Evolutionary conservation across 2,888 invertebrate species (phyloP).

Genomic region (Tetragnatha montana): DNA sequence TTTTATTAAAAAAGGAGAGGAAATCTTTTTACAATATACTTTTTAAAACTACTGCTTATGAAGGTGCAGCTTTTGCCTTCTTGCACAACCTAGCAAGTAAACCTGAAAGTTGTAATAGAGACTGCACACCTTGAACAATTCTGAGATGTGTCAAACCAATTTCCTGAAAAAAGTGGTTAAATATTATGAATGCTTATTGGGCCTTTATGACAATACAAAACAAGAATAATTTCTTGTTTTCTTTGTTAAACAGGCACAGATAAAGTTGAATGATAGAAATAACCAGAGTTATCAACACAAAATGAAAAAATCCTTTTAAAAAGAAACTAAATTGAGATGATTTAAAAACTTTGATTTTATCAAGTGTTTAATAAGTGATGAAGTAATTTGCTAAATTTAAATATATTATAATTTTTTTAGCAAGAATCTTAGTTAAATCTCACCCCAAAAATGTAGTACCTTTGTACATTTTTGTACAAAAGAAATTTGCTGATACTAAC

Average conservation of each 20-base stretch:
- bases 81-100: conserved; percentile 88
- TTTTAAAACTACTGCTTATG: neutral
- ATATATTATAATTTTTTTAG: too few relatives aligned
- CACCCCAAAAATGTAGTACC: neutral
- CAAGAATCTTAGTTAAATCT: too few relatives aligned
- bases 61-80: conserved; percentile 38
- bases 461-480: too few relatives aligned
- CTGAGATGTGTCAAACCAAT: conserved; percentile 93
- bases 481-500: too few relatives aligned
- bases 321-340: too few relatives aligned
- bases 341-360: too few relatives aligned
- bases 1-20: neutral
- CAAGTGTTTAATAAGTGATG: too few relatives aligned
- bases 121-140: conserved; percentile 90
- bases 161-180: conserved; percentile 80
- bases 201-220: neutral
- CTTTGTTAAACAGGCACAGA: too few relatives aligned
- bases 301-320: too few relatives aligned
- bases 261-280: too few relatives aligned
- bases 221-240: conserved; percentile 78
- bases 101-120: conserved; percentile 92
- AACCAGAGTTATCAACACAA: too few relatives aligned
- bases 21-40: neutral
- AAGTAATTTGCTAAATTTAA: too few relatives aligned
- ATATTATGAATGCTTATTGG: neutral